A percentile compares a stretch with the other conserved stretches of the same genome.
Evolutionary conservation across 2,113 vertebrate genomes (phyloP).

Genomic region (Gopherus flavomarginatus): DNA sequence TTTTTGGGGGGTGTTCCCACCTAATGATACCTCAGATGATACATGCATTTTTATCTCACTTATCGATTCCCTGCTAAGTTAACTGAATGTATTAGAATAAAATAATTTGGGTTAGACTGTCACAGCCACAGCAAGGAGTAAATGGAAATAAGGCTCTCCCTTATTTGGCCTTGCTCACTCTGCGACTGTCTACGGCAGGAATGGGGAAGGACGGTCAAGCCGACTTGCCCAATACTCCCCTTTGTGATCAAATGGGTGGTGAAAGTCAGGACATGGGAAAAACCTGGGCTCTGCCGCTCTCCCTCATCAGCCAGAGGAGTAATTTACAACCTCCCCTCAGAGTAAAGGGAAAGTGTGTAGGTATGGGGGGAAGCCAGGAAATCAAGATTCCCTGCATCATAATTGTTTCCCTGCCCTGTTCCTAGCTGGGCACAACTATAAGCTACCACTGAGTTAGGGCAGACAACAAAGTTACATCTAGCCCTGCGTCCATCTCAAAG

Average conservation of each 20-base stretch:
- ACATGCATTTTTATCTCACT: not conserved
- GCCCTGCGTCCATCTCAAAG: slow-evolving; percentile 34
- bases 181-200: fast-evolving
- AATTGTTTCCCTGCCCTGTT: not conserved
- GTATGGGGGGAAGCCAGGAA: not conserved
- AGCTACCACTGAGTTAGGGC: not conserved
- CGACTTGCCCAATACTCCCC: not conserved
- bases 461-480: not conserved
- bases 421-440: not conserved
- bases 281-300: not conserved
- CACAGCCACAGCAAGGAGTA: not conserved
- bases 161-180: not conserved
- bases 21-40: not conserved
- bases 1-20: not conserved
- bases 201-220: not conserved
- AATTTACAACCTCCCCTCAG: not conserved
- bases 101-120: not conserved
- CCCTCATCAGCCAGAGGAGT: not conserved
- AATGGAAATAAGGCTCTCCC: not conserved
- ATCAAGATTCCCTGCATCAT: not conserved
- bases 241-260: not conserved
- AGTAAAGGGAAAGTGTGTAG: not conserved
- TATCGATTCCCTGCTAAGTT: not conserved
- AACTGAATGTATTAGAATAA: not conserved
- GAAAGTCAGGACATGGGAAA: not conserved